A percentile compares a stretch with the other conserved stretches of the same genome.
These are phyloP conservation scores for Menura novaehollandiae DNA, from an alignment of 2,113 vertebrate species.

Conservation along the genomic window DNA sequence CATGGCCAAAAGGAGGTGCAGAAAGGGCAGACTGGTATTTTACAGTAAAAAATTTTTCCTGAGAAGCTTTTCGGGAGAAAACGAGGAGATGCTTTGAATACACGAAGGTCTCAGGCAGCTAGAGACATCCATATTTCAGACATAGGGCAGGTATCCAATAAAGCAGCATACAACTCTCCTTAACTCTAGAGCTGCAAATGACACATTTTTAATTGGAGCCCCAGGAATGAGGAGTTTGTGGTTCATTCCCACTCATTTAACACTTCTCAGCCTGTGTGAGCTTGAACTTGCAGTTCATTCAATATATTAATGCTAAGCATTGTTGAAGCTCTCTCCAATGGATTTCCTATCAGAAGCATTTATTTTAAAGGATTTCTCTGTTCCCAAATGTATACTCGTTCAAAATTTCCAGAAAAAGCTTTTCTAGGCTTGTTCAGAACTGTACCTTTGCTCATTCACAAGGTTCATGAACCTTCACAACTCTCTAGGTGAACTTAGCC, in stretches of 20 bases:
- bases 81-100: not conserved
- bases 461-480: constrained; percentile 48
- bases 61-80: not conserved
- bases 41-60: not conserved
- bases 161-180: not conserved
- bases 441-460: not conserved
- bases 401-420: not conserved
- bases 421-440: not conserved
- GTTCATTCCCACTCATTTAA: not conserved
- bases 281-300: not conserved
- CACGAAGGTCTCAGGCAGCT: not conserved
- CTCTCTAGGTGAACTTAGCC: constrained; percentile 4
- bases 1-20: not conserved
- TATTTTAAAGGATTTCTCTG: not conserved
- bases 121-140: not conserved
- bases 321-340: not conserved
- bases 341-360: not conserved
- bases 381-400: not conserved
- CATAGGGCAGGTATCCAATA: not conserved
- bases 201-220: not conserved
- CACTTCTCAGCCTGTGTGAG: not conserved
- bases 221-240: not conserved
- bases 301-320: not conserved
- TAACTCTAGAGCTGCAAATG: not conserved
- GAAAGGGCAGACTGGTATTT: not conserved